Evolutionary conservation across 2,888 invertebrate genomes (phyloP).

Genomic region (Orchesella flavescens): DNA sequence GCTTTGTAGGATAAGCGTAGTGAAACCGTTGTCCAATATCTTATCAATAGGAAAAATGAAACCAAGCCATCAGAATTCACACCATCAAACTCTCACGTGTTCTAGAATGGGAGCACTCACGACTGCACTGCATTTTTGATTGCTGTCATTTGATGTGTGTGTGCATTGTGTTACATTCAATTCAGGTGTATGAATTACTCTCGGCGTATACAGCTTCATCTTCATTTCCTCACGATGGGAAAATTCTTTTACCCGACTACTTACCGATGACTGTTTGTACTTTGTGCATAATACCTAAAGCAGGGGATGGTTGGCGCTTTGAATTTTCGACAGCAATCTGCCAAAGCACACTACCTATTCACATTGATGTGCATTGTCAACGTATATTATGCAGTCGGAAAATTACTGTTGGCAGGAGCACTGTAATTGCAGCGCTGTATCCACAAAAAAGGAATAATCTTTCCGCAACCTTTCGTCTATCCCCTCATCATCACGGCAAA

Average conservation of each 20-base stretch:
- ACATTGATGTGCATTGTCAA: conserved; percentile 11
- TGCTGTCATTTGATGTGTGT: conserved; percentile 23
- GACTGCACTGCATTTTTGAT: conserved; percentile 36
- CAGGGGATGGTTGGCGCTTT: background rate
- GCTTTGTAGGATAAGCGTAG: background rate
- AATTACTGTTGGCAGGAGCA: conserved; percentile 6
- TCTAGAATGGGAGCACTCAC: conserved; percentile 55
- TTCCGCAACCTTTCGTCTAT: conserved; percentile 5
- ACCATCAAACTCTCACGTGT: conserved; percentile 57
- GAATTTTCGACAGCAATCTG: background rate
- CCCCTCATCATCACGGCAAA: background rate
- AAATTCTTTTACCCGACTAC: conserved; percentile 1
- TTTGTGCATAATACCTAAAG: too few relatives aligned
- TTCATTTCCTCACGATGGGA: conserved; percentile 17
- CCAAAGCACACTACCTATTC: too few relatives aligned
- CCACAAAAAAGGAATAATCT: conserved; percentile 31
- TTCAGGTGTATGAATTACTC: background rate
- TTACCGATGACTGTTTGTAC: background rate
- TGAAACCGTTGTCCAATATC: conserved; percentile 52
- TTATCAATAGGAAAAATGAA: conserved; percentile 51
- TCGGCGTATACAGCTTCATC: conserved; percentile 8
- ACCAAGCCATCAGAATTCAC: conserved; percentile 62
- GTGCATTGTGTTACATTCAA: background rate
- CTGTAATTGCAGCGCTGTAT: conserved; percentile 5
- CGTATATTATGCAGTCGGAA: background rate